Percentiles rank a stretch among this genome's conserved stretches.
Conservation (phyloP, 2,113 vertebrate species). For the Amblyopsis rosae region DNA sequence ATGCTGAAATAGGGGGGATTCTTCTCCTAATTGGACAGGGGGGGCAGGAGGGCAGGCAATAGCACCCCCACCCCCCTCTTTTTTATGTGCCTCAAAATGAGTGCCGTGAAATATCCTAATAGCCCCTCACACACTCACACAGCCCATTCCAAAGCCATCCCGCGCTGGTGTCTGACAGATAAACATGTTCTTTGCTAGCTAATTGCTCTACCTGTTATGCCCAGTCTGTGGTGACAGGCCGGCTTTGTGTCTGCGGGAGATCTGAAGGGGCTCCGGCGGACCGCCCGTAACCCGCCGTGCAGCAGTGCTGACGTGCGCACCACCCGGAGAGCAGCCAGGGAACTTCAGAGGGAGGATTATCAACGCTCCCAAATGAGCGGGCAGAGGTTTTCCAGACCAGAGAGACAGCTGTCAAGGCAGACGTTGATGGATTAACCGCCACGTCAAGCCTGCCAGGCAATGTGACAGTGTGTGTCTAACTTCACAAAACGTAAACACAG, state of each 20-base stretch:
- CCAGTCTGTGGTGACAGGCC: slow-evolving; percentile 53
- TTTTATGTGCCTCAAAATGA: slow-evolving; percentile 76
- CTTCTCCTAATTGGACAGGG: slow-evolving; percentile 90
- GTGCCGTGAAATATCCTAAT: slow-evolving; percentile 80
- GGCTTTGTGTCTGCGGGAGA: slow-evolving; percentile 23
- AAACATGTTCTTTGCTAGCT: slow-evolving; percentile 63
- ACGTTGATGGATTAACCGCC: slow-evolving; percentile 48
- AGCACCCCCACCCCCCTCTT: slow-evolving; percentile 61
- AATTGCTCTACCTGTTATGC: slow-evolving; percentile 68
- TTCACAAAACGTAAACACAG: slow-evolving; percentile 13
- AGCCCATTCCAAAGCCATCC: slow-evolving; percentile 55
- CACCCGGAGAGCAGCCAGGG: slow-evolving; percentile 15
- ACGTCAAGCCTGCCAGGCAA: slow-evolving; percentile 32
- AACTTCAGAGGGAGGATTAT: slow-evolving; percentile 43
- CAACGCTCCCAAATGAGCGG: slow-evolving; percentile 49
- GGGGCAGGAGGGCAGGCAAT: slow-evolving; percentile 29
- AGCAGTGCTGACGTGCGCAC: slow-evolving; percentile 37
- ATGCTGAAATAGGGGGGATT: slow-evolving; percentile 91
- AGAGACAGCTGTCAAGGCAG: slow-evolving; percentile 41
- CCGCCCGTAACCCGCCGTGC: background rate
- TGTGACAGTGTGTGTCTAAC: slow-evolving; percentile 46
- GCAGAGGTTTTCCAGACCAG: slow-evolving; percentile 28
- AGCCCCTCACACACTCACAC: slow-evolving; percentile 38
- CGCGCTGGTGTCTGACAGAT: slow-evolving; percentile 60
- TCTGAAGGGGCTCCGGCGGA: too few species aligned